phyloP scores from a whole-genome alignment of 2,888 invertebrate species.

The Herminia tarsipennalis region DNA sequence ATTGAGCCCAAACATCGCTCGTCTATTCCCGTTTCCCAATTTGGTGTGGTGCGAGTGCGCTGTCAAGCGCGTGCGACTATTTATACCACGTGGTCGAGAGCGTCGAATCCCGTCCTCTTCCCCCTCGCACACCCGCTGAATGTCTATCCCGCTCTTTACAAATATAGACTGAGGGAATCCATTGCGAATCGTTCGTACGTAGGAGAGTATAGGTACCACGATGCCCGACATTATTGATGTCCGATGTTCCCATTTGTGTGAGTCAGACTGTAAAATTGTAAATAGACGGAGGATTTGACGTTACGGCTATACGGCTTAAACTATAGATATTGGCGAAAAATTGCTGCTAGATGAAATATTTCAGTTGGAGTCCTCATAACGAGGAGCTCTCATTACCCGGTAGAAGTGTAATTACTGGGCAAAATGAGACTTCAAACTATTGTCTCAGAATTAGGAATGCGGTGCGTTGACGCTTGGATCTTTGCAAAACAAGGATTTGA shows the following conservation, averaged over 20 bases:
- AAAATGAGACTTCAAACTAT: too few relatives aligned
- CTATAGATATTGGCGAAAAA: slow-evolving; percentile 1
- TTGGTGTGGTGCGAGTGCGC: slow-evolving; percentile 72
- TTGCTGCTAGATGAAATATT: too few relatives aligned
- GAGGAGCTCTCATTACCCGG: too few relatives aligned
- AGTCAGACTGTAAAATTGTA: slow-evolving; percentile 52
- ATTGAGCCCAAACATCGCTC: slow-evolving; percentile 47
- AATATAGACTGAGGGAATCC: slow-evolving; percentile 77
- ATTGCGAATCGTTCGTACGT: slow-evolving; percentile 64
- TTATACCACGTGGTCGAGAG: slow-evolving; percentile 73
- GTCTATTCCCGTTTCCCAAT: slow-evolving; percentile 73
- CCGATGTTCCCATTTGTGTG: slow-evolving; percentile 48
- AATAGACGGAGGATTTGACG: slow-evolving; percentile 37
- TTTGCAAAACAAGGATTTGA: too few relatives aligned
- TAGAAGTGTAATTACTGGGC: too few relatives aligned
- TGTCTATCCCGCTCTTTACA: slow-evolving; percentile 64
- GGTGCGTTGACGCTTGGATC: too few relatives aligned
- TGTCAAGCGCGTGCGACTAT: slow-evolving; percentile 76
- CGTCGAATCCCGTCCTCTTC: slow-evolving; percentile 32
- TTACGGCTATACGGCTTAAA: slow-evolving; percentile 15
- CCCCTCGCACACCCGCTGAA: slow-evolving; percentile 14
- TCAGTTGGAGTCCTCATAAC: too few relatives aligned
- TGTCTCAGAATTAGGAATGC: too few relatives aligned
- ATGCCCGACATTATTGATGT: slow-evolving; percentile 49
- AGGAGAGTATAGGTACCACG: slow-evolving; percentile 18